Base-by-base conservation (phyloP, 1,140 invertebrate species). In the Sinonovacula constricta region DNA sequence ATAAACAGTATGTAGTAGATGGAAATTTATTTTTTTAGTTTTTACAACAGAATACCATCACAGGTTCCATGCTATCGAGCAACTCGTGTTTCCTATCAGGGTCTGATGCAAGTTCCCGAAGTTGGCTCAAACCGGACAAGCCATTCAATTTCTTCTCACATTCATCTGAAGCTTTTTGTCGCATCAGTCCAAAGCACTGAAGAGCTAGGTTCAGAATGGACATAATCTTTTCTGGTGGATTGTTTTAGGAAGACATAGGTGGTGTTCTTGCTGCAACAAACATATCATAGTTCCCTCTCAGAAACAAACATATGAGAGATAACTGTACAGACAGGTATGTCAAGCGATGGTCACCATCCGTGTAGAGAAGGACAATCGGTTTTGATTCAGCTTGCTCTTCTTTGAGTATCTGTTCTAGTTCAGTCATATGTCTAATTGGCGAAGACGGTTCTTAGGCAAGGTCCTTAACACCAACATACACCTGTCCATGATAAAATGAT, bases 341-440 rank as follows among this genome's bases (percentile, higher is more conserved):
- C 0, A 81, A 49, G 28, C 81, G 39, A 33, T 83, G 81, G 39
- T 83, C 79, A 59, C 81, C 81, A 79, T 83, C 81, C 5, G 72
- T 71, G 33, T 81, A 83, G 36, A 81, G 10, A 5, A 81, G 36
- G 2, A 78, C 22, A 39, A 81, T 71, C 3, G 57, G 71, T 34
- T 68, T 62, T 39, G 39, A 45, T 45, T 26, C 31, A 26, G 63
- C 26, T 4, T 14, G n/a, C 33, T 57, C 62, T 31, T 54, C 54
- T 14, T 66, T 30, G n/a, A 82, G 33, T n/a, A 82, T 53, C 7
- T 62, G 28, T 5, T 66, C 3, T 0, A 79, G 57, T 51, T 83
- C 82, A 22, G 80, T 51, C 28, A 70, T 53, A 33, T 83, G 82
- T 24, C 80, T 65, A 12, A 74, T 59, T 15, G 82, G 72, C 15